Conservation (phyloP, 1,140 invertebrate species). For the Drosophila truncata region DNA sequence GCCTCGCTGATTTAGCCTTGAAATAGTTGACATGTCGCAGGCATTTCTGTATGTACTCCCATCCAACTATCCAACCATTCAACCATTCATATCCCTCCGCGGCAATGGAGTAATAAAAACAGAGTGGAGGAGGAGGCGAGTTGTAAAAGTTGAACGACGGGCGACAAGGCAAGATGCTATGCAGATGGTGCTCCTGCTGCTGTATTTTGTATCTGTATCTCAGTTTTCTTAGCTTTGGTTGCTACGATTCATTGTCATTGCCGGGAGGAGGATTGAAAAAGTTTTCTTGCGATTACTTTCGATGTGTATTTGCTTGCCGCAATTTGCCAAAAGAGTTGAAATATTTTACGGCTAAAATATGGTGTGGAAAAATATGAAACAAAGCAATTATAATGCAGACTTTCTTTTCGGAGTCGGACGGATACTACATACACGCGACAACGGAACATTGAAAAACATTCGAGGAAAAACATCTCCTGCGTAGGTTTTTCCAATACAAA, state of each 20-base stretch:
- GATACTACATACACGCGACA: constrained; percentile 66
- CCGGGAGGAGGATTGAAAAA: constrained; percentile 5
- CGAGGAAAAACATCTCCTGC: constrained; percentile 36
- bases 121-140: constrained; percentile 3
- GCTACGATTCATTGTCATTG: constrained; percentile 31
- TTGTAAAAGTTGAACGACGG: constrained; percentile 39
- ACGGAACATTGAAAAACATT: constrained; percentile 6
- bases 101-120: constrained; percentile 46
- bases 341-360: constrained; percentile 37
- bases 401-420: constrained; percentile 57
- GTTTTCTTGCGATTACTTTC: constrained; percentile 20
- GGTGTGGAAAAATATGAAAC: constrained; percentile 52
- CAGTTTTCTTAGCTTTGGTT: neutral
- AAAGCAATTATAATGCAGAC: constrained; percentile 73
- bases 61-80: constrained; percentile 19
- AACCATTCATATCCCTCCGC: constrained; percentile 41
- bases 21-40: constrained; percentile 62
- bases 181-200: constrained; percentile 27
- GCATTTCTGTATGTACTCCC: constrained; percentile 23
- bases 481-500: constrained; percentile 50
- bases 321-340: constrained; percentile 46
- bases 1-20: constrained; percentile 60
- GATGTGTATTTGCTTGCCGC: constrained; percentile 26
- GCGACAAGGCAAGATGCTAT: constrained; percentile 47
- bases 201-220: constrained; percentile 4